Base-by-base conservation (phyloP, 2,888 invertebrate genomes). In the Ptychoptera albimana region DNA sequence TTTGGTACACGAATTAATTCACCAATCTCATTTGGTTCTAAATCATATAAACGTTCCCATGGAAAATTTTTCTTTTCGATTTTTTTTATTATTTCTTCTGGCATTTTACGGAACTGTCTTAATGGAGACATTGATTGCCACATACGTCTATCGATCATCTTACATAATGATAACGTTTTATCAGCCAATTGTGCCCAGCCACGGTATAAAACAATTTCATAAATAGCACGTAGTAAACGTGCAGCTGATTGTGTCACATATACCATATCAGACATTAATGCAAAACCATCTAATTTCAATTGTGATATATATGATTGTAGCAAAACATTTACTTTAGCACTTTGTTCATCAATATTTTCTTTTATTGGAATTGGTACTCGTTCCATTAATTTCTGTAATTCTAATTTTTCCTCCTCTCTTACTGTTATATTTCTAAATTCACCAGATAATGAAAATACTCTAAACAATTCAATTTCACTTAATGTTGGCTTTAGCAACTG, bases 81-180 rank as follows among this genome's bases (percentile, higher is more conserved):
- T 60, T 97, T 96, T 59, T 93, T 89, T 8, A 97, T 82, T 13
- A 91, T 84, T 69, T 96, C 96, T 58, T 92, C 93, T 0, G 92
- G 97, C 78, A 96, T 93, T 62, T 94, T 97, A 51, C 87, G 77
- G 60, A 98, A 98, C 62, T 99, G 98, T 11, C 98, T 58, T 11
- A 98, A 69, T 2, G 98, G 98, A 2, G 93, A 94, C 94, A 98
- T 94, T 0, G 94, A 94, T 63, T 97, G 96, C 98, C 98, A 99
- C 94, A 97, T 96, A 31, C 97, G 73, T 1, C 92, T 77, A 61
- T 97, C 94, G 48, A 98, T 92, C 97, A 98, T 98, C 67, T 99
- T 99, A 67, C 96, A 96, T 7, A 98, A 72, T 0, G 92, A 82
- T 13, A 99, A 66, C 0, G 93, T 83, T 62, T 97, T 98, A 60